Conservation (phyloP, 2,797 vertebrate genomes). For the Dallia pectoralis region DNA sequence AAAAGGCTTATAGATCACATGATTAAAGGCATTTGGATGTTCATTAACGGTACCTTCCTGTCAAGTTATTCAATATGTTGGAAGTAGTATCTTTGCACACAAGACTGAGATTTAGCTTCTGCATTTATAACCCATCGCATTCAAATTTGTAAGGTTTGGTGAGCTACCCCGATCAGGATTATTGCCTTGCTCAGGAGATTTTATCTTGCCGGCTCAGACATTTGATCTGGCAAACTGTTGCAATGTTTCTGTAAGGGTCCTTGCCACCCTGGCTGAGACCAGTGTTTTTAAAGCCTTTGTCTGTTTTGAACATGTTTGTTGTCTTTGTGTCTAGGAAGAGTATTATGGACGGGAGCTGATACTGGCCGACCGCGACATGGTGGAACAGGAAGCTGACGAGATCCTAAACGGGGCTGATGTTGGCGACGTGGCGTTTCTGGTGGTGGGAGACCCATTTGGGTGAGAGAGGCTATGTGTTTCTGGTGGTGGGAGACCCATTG, state of each 20-base stretch:
- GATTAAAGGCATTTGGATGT: neutral
- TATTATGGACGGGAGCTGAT: conserved; percentile 90
- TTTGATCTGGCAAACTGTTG: too few relatives aligned
- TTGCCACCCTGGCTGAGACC: too few relatives aligned
- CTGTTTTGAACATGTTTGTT: neutral
- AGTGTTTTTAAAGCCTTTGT: neutral
- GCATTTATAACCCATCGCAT: too few relatives aligned
- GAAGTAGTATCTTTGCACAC: too few relatives aligned
- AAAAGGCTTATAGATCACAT: neutral
- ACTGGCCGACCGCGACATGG: conserved; percentile 89
- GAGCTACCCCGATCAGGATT: too few relatives aligned
- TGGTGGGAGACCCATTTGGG: conserved; percentile 96
- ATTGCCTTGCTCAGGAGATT: neutral
- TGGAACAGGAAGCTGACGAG: conserved; percentile 88
- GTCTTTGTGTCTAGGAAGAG: conserved; percentile 78
- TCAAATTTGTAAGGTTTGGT: too few relatives aligned
- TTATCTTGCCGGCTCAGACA: neutral
- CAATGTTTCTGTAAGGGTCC: too few relatives aligned
- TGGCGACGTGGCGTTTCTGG: conserved; percentile 88
- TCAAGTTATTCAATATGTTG: too few relatives aligned
- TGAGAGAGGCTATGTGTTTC: conserved; percentile 81
- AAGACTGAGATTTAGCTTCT: too few relatives aligned
- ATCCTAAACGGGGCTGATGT: conserved; percentile 86
- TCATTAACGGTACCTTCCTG: neutral
- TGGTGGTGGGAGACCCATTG: conserved; percentile 95